These are phyloP conservation scores for Drosophila repleta DNA, from an alignment of 1,140 invertebrate species.

Conservation along the genomic window DNA sequence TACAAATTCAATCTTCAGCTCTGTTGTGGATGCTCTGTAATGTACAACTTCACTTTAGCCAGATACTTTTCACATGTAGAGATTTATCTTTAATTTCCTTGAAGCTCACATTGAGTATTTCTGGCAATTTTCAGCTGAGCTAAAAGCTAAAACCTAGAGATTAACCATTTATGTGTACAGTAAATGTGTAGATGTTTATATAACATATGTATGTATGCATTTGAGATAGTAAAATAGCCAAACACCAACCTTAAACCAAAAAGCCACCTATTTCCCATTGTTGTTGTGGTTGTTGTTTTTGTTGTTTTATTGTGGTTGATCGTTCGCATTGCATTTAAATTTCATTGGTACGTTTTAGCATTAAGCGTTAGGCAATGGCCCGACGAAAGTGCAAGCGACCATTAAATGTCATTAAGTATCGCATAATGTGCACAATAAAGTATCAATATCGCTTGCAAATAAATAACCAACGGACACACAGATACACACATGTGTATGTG, in stretches of 20 bases:
- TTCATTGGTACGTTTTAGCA: constrained; percentile 12
- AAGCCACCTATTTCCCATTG: constrained; percentile 66
- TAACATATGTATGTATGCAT: constrained; percentile 15
- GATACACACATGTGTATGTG: constrained; percentile 7
- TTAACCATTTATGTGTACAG: no score
- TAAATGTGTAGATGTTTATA: background rate
- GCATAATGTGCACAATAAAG: constrained; percentile 14
- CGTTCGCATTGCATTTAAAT: constrained; percentile 28
- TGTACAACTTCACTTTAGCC: no score
- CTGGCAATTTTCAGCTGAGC: no score
- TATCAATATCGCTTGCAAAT: constrained; percentile 28
- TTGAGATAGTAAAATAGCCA: constrained; percentile 10
- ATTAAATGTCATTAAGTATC: constrained; percentile 48
- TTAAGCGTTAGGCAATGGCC: constrained; percentile 8
- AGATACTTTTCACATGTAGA: no score
- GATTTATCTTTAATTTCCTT: no score
- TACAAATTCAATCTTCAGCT: no score
- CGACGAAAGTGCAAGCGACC: constrained; percentile 49
- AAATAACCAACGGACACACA: constrained; percentile 6
- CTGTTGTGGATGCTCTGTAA: no score
- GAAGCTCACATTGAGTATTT: no score
- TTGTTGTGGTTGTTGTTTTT: constrained; percentile 20
- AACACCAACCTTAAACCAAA: constrained; percentile 83
- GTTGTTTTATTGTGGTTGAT: constrained; percentile 6
- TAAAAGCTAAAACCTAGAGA: no score